These are phyloP conservation scores for Heteropelma amictum DNA, from an alignment of 2,888 invertebrate species.

Conservation along the genomic window DNA sequence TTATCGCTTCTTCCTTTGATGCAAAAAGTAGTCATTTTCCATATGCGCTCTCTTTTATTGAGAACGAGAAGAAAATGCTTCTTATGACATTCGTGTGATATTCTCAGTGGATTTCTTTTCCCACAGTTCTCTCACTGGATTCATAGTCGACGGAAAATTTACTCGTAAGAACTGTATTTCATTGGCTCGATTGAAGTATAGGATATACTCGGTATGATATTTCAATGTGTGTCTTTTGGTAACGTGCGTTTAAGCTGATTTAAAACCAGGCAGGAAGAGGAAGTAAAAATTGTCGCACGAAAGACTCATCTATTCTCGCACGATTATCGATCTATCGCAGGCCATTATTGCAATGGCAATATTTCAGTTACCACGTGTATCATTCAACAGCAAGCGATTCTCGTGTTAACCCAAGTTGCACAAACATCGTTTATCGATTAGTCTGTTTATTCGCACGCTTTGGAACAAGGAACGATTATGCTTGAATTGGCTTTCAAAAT, in stretches of 20 bases:
- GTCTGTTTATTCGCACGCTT: too few species aligned
- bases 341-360: background rate
- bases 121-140: background rate
- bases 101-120: background rate
- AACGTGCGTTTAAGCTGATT: too few species aligned
- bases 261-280: too few species aligned
- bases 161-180: background rate
- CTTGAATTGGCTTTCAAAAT: too few species aligned
- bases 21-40: background rate
- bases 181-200: too few species aligned
- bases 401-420: background rate
- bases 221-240: too few species aligned
- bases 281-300: background rate
- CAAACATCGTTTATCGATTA: background rate
- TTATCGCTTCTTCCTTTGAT: background rate
- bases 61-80: background rate
- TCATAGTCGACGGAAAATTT: background rate
- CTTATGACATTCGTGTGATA: conserved; percentile 1
- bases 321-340: background rate
- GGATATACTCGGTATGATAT: too few species aligned
- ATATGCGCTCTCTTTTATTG: conserved; percentile 7
- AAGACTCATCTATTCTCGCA: too few species aligned
- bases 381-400: background rate
- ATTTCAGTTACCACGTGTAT: background rate
- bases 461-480: too few species aligned